These are phyloP conservation scores for Craseonycteris thonglongyai DNA, from an alignment of 2,113 vertebrate species.

Conservation along the genomic window DNA sequence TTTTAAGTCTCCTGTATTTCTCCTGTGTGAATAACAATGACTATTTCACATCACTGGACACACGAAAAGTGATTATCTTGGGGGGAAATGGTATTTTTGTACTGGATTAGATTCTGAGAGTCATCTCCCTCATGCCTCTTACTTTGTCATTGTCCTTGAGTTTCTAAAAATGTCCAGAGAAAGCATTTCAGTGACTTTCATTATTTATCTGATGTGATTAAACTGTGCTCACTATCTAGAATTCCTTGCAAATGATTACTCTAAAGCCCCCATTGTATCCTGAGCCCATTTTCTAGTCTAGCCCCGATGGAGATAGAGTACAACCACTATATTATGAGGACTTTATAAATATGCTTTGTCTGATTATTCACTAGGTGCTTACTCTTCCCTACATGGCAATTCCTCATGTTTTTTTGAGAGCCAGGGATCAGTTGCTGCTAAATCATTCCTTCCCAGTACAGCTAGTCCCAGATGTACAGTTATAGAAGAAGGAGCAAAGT, in stretches of 20 bases:
- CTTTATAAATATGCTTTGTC: background rate
- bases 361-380: background rate
- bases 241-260: constrained; percentile 20
- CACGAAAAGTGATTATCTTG: background rate
- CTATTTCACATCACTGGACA: background rate
- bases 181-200: background rate
- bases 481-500: background rate
- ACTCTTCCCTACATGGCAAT: background rate
- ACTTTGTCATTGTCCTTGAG: background rate
- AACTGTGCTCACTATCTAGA: background rate
- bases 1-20: background rate
- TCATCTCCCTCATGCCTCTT: background rate
- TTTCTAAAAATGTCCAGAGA: constrained; percentile 41
- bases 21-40: background rate
- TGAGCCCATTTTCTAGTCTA: background rate
- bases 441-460: background rate
- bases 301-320: background rate
- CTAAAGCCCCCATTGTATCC: background rate
- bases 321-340: background rate
- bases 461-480: background rate
- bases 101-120: background rate
- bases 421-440: background rate
- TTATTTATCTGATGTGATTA: constrained; percentile 18
- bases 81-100: background rate
- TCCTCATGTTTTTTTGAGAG: constrained; percentile 25